Percentiles rank a stretch among this genome's conserved stretches.
These are phyloP conservation scores for Hylaeus volcanicus DNA, from an alignment of 1,140 invertebrate genomes.

Conservation along the genomic window DNA sequence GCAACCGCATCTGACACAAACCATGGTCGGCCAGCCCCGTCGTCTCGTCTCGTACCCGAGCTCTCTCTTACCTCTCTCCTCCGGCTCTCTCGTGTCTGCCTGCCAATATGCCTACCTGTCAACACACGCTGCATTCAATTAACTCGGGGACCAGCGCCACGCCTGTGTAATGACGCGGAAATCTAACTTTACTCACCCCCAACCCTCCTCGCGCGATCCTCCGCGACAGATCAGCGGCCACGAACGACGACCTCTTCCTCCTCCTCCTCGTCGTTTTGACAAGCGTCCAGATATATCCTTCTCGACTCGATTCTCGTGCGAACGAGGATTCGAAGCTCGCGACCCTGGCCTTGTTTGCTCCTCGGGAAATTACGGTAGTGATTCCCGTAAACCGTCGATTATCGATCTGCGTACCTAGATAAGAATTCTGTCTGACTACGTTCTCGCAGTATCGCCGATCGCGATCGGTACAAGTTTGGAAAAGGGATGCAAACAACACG, in stretches of 20 bases:
- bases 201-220: slow-evolving; percentile 29
- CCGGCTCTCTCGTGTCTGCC: slow-evolving; percentile 63
- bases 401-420: too few species aligned
- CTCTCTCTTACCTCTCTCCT: slow-evolving; percentile 7
- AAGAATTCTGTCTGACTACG: too few species aligned
- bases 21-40: slow-evolving; percentile 71
- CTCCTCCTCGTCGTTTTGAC: background rate
- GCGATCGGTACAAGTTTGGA: background rate
- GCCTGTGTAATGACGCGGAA: slow-evolving; percentile 78
- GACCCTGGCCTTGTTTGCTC: too few species aligned
- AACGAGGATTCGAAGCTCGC: background rate
- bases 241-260: slow-evolving; percentile 23
- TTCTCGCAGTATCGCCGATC: background rate
- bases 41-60: slow-evolving; percentile 28
- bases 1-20: slow-evolving; percentile 78
- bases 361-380: too few species aligned
- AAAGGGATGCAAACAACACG: background rate
- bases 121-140: slow-evolving; percentile 81
- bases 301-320: background rate
- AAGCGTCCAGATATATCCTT: background rate
- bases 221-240: background rate
- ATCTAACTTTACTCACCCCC: slow-evolving; percentile 67
- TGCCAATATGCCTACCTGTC: slow-evolving; percentile 80
- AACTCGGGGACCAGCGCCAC: slow-evolving; percentile 70
- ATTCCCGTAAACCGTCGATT: too few species aligned